Conservation (phyloP, 2,113 vertebrate species). For the Ovis canadensis region DNA sequence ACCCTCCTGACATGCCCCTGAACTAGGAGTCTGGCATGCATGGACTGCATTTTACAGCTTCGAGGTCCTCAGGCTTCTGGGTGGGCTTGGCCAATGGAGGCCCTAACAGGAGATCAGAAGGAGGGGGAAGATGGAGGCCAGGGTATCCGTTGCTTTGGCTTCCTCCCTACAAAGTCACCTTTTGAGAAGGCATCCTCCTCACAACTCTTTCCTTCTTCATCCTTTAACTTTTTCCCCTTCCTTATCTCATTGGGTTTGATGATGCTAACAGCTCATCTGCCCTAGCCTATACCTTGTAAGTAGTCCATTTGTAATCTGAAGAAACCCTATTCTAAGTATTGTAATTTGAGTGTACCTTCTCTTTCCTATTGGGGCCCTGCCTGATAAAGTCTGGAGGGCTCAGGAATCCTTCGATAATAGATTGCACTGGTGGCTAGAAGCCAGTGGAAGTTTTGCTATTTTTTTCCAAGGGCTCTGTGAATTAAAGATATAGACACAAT, state of each 20-base stretch:
- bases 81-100: background rate
- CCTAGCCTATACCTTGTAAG: background rate
- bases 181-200: background rate
- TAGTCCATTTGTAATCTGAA: background rate
- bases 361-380: background rate
- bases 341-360: background rate
- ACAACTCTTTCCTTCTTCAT: background rate
- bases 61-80: background rate
- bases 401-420: background rate
- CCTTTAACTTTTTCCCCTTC: background rate
- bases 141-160: background rate
- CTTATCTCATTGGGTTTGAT: background rate
- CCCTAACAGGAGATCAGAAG: background rate
- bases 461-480: background rate
- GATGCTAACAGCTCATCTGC: background rate
- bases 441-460: background rate
- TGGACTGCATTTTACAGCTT: background rate
- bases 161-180: background rate
- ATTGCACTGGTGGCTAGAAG: background rate
- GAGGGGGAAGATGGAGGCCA: background rate
- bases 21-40: background rate
- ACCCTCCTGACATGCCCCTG: accelerated
- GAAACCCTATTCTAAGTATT: background rate
- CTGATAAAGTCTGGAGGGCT: background rate
- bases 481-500: background rate